phyloP scores from a whole-genome alignment of 2,113 vertebrate genomes.

The Chlorodrepanis virens region DNA sequence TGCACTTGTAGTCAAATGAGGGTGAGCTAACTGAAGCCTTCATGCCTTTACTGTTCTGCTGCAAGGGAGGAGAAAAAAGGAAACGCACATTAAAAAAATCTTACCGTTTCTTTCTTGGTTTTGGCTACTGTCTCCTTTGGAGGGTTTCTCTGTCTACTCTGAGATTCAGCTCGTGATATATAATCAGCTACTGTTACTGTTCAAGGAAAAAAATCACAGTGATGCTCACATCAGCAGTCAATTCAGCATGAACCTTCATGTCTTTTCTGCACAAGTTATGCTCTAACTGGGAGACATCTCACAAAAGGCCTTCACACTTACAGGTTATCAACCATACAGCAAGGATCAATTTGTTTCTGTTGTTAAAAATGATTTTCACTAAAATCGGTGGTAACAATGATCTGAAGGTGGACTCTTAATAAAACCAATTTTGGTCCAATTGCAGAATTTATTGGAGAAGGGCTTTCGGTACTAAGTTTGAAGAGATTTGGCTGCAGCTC shows the following conservation, averaged over 20 bases:
- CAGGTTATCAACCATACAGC: background rate
- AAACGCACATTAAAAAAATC: background rate
- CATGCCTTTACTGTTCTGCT: background rate
- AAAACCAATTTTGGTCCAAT: background rate
- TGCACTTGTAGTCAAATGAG: background rate
- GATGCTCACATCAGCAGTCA: conserved; percentile 16
- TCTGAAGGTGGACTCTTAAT: background rate
- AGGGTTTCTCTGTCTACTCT: conserved; percentile 90
- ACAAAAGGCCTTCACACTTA: conserved; percentile 38
- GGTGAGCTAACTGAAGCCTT: fast-evolving
- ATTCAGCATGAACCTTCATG: background rate
- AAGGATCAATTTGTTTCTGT: background rate
- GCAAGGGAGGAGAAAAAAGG: background rate
- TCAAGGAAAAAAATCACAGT: conserved; percentile 70
- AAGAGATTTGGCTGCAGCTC: background rate
- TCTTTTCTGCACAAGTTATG: background rate
- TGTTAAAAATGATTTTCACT: background rate
- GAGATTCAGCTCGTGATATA: conserved; percentile 98
- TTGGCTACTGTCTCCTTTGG: conserved; percentile 88
- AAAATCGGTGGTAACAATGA: background rate
- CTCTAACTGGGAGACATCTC: background rate
- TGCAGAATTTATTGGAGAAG: background rate
- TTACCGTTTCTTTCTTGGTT: conserved; percentile 92
- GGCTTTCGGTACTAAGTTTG: background rate
- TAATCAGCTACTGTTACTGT: conserved; percentile 98